phyloP scores from a whole-genome alignment of 2,888 invertebrate genomes.

The Slavum lentiscoides region DNA sequence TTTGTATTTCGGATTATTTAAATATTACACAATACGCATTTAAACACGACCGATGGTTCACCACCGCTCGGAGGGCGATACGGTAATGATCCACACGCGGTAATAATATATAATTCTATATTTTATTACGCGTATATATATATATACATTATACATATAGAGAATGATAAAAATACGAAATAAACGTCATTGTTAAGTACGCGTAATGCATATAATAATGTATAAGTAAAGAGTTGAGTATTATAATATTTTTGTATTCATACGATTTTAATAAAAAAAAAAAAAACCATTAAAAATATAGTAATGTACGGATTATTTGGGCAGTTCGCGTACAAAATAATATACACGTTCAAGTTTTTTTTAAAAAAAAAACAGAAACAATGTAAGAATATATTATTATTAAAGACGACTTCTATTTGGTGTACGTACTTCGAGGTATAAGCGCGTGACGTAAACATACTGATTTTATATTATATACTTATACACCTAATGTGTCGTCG shows the following conservation, averaged over 20 bases:
- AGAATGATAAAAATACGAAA: constrained; percentile 27
- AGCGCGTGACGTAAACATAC: not conserved
- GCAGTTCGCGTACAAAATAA: constrained; percentile 11
- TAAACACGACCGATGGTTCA: too few relatives aligned
- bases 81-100: too few relatives aligned
- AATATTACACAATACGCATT: too few relatives aligned
- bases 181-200: constrained; percentile 30
- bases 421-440: not conserved
- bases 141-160: too few relatives aligned
- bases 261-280: constrained; percentile 1
- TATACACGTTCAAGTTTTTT: constrained; percentile 27
- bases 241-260: constrained; percentile 22
- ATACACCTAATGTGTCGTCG: constrained; percentile 20
- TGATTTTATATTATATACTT: not conserved
- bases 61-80: too few relatives aligned
- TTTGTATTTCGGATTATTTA: too few relatives aligned
- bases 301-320: not conserved
- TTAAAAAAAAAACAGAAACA: not conserved
- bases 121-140: too few relatives aligned
- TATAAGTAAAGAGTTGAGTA: not conserved
- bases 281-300: not conserved
- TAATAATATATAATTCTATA: too few relatives aligned
- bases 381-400: constrained; percentile 5
- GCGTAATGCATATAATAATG: not conserved
- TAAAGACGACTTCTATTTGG: constrained; percentile 19